Conservation (phyloP, 2,113 vertebrate species). For the Bubo scandiacus region DNA sequence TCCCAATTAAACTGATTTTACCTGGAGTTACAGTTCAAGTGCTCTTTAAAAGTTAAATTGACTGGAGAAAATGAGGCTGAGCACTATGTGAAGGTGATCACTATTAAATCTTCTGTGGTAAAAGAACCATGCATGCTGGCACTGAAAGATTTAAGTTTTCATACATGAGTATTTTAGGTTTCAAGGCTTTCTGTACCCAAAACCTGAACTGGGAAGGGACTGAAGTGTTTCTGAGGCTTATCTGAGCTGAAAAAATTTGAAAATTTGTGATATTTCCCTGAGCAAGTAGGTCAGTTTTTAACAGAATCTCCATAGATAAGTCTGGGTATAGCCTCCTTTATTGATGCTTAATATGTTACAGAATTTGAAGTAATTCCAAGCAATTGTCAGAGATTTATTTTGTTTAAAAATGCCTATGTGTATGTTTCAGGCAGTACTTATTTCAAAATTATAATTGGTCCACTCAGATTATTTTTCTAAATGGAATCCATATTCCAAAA, state of each 20-base stretch:
- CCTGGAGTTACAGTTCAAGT: background rate
- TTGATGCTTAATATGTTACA: background rate
- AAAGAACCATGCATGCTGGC: background rate
- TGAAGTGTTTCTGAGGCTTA: background rate
- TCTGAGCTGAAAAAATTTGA: background rate
- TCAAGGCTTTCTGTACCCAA: background rate
- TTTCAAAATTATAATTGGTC: background rate
- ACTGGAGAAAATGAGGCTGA: background rate
- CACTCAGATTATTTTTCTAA: background rate
- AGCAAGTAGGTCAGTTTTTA: background rate
- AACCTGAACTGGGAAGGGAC: background rate
- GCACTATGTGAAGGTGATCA: rapidly evolving
- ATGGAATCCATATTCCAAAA: background rate
- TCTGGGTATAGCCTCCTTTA: background rate
- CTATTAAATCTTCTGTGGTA: rapidly evolving
- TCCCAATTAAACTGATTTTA: background rate
- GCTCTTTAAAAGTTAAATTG: background rate
- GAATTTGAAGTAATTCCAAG: background rate
- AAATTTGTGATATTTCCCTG: background rate
- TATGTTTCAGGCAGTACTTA: background rate
- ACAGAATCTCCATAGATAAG: background rate
- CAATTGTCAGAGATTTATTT: background rate
- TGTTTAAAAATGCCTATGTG: rapidly evolving
- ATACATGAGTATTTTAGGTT: background rate
- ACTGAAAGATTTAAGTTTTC: background rate